Percentiles rank a stretch among this genome's conserved stretches.
phyloP scores from a whole-genome alignment of 37 sponge, comb jelly and placozoan genomes.

The Geodia barretti region DNA sequence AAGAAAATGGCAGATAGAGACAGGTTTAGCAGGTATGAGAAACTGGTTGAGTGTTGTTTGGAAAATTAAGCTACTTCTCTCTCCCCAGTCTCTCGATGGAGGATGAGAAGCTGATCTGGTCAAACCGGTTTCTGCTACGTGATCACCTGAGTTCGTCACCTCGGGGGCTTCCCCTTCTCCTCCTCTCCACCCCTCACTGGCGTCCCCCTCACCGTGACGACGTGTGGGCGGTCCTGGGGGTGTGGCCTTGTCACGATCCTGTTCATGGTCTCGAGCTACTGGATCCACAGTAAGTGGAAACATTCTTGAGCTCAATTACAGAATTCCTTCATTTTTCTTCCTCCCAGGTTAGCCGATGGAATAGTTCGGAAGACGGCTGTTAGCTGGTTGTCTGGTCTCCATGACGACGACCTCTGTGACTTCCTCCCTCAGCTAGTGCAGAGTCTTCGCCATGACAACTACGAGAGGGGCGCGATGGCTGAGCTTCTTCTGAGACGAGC shows the following conservation, averaged over 20 bases:
- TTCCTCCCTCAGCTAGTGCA: conserved; percentile 70
- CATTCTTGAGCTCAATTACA: neutral
- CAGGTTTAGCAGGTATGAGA: conserved; percentile 41
- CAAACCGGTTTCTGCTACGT: conserved; percentile 26
- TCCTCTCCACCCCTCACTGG: conserved; percentile 46
- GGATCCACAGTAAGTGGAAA: conserved; percentile 54
- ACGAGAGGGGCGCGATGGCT: conserved; percentile 37
- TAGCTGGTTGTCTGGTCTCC: conserved; percentile 38
- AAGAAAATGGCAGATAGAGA: conserved; percentile 31
- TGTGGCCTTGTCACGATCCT: conserved; percentile 47
- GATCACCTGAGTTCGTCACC: conserved; percentile 34
- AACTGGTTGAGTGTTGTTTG: neutral
- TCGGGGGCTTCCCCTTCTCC: conserved; percentile 59
- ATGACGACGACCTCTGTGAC: conserved; percentile 65
- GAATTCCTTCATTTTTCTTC: neutral
- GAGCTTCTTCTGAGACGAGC: conserved; percentile 47
- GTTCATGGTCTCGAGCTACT: conserved; percentile 62
- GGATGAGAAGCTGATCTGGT: conserved; percentile 59
- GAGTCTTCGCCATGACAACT: conserved; percentile 49
- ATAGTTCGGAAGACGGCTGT: conserved; percentile 52
- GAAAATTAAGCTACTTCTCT: neutral
- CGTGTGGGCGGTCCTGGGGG: conserved; percentile 9
- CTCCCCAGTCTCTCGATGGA: conserved; percentile 28
- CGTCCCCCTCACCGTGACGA: neutral
- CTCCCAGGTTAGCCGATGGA: conserved; percentile 45